Evolutionary conservation across 1,140 invertebrate genomes (phyloP).

Genomic region (Drosophila nasuta): DNA sequence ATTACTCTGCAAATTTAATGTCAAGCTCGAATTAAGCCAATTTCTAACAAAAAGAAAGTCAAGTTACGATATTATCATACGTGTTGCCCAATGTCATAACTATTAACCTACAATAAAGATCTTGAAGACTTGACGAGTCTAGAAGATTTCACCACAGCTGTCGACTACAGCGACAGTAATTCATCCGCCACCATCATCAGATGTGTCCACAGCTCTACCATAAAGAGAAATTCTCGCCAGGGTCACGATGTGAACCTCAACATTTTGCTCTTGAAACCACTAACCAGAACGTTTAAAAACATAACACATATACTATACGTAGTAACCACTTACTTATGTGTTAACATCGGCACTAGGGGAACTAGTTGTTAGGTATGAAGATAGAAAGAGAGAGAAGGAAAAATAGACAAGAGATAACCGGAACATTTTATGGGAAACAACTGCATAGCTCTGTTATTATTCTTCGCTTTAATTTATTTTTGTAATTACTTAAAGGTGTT

Average conservation of each 20-base stretch:
- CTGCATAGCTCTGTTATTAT: constrained; percentile 43
- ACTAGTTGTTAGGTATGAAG: constrained; percentile 46
- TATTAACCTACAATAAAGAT: constrained; percentile 76
- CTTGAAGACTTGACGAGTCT: constrained; percentile 48
- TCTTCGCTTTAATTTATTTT: constrained; percentile 42
- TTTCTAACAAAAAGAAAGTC: constrained; percentile 68
- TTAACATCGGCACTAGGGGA: constrained; percentile 36
- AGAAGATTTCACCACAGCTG: constrained; percentile 71
- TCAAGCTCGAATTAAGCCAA: constrained; percentile 44
- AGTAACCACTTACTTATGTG: constrained; percentile 32
- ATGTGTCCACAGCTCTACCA: constrained; percentile 32
- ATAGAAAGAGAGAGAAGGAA: not conserved
- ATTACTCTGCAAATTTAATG: constrained; percentile 27
- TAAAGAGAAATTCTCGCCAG: constrained; percentile 64
- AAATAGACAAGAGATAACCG: constrained; percentile 27
- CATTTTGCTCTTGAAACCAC: constrained; percentile 58
- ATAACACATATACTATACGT: constrained; percentile 16
- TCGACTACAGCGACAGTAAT: constrained; percentile 25
- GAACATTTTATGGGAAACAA: constrained; percentile 55
- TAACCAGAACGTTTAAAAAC: constrained; percentile 58
- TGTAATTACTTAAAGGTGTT: constrained; percentile 49
- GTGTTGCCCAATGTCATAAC: constrained; percentile 74
- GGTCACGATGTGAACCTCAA: constrained; percentile 56
- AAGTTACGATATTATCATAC: constrained; percentile 35
- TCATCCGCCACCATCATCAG: constrained; percentile 38